Percentiles rank a stretch among this genome's conserved stretches.
Evolutionary conservation across 1,140 invertebrate species (phyloP).

Genomic region (Odontomachus brunneus): DNA sequence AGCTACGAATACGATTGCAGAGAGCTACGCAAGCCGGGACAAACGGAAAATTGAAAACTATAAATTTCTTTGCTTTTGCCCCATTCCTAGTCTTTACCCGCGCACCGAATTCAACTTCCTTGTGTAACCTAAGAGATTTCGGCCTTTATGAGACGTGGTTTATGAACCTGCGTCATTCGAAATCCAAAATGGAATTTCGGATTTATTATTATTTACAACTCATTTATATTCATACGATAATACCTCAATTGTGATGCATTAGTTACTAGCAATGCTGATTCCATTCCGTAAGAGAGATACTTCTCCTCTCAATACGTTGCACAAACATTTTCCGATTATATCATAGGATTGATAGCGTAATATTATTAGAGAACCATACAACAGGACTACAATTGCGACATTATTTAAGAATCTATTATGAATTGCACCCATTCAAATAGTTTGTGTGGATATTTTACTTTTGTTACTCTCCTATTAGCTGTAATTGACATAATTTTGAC

Average conservation of each 20-base stretch:
- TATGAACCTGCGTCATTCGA: constrained; percentile 36
- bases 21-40: not conserved
- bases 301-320: not conserved
- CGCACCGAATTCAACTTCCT: not conserved
- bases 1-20: not conserved
- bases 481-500: constrained; percentile 53
- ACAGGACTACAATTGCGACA: no score
- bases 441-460: constrained; percentile 23
- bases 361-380: no score
- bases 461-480: constrained; percentile 37
- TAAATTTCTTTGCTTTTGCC: constrained; percentile 56
- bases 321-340: no score
- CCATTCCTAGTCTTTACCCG: not conserved
- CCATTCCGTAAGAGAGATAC: not conserved
- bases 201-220: constrained; percentile 10
- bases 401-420: not conserved
- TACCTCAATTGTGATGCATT: not conserved
- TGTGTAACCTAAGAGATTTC: constrained; percentile 4
- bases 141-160: constrained; percentile 9
- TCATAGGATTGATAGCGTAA: no score
- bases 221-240: constrained; percentile 5
- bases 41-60: constrained; percentile 68
- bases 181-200: not conserved
- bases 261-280: not conserved
- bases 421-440: not conserved